Base-by-base conservation (phyloP, 2,888 invertebrate species). In the Opisthograptis luteolata region DNA sequence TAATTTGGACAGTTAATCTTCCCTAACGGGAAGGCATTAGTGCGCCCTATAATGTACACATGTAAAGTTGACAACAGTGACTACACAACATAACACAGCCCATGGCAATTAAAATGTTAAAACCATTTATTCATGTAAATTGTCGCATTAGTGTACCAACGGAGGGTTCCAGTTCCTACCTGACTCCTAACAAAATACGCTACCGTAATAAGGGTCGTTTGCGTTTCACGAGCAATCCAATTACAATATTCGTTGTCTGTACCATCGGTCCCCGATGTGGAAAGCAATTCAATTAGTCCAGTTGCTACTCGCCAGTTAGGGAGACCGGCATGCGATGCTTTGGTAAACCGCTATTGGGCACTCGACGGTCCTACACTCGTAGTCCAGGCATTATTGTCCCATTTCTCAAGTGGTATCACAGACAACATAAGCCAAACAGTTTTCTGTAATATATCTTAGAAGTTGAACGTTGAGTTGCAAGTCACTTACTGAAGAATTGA, bases 261-360 rank as follows among this genome's bases (percentile, higher is more conserved):
- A 27, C 24, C 19, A 36, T 55, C 43, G 46, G 27, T 49, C 60
- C 49, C 51, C 47, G 46, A 55, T 31, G 58, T 45, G 49, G 43
- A 49, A 50, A 45, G 61, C 60, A 67, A 65, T 67, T 53, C 64
- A 65, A 69, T 71, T 64, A 66, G 44, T 42, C 25, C 19, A 41
- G 25, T 47, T 20, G 6, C 7, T 42, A 41, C 22, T 47, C 24
- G 6, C 7, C 39, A 24, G 30, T 41, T 25, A 13, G 54, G 39
- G 39, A 30, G 45, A 49, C 39, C 27, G 37, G 44, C 46, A 43
- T 43, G 37, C 51, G 39, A 50, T 31, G 49, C 25, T 36, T 12
- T 12, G 4, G 3, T 13, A 3, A 24, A n/a, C 22, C 22, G 12
- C 35, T 13, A 22, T 22, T 14, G 24, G 35, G 24, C n/a, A 4